Conservation (phyloP, 2,113 vertebrate genomes). For the Tychaedon coryphoeus region DNA sequence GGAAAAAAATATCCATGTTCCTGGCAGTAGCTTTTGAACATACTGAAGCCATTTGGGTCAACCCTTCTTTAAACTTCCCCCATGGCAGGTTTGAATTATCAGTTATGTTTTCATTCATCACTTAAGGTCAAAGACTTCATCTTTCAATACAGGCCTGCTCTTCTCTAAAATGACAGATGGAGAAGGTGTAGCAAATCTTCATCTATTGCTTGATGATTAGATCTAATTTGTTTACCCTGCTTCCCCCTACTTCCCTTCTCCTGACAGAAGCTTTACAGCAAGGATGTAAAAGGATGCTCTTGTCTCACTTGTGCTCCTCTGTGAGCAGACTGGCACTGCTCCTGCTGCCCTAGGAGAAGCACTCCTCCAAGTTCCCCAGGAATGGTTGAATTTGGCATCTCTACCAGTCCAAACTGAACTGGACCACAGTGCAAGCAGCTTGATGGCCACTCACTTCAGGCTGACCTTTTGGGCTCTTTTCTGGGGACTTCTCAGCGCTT, state of each 20-base stretch:
- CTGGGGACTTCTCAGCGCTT: not conserved
- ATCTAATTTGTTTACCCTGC: not conserved
- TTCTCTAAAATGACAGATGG: not conserved
- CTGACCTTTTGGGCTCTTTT: not conserved
- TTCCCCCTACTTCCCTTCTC: not conserved
- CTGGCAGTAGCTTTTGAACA: constrained; percentile 52
- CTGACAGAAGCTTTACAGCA: not conserved
- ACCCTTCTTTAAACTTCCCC: constrained; percentile 31
- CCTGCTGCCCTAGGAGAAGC: not conserved
- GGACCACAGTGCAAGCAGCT: not conserved
- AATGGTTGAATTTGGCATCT: accelerated
- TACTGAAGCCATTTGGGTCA: constrained; percentile 49
- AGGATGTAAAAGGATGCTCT: not conserved
- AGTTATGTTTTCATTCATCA: constrained; percentile 38
- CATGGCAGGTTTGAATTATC: constrained; percentile 44
- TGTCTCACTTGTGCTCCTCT: not conserved
- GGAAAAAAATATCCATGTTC: not conserved
- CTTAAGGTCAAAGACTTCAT: constrained; percentile 18
- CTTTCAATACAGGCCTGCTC: not conserved
- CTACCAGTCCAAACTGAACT: not conserved
- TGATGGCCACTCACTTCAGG: not conserved
- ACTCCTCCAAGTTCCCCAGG: not conserved
- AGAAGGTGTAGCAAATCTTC: not conserved
- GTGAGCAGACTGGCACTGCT: not conserved
- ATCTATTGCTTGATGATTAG: not conserved